Evolutionary conservation across 2,888 invertebrate species (phyloP).

Genomic region (Spodoptera littoralis): DNA sequence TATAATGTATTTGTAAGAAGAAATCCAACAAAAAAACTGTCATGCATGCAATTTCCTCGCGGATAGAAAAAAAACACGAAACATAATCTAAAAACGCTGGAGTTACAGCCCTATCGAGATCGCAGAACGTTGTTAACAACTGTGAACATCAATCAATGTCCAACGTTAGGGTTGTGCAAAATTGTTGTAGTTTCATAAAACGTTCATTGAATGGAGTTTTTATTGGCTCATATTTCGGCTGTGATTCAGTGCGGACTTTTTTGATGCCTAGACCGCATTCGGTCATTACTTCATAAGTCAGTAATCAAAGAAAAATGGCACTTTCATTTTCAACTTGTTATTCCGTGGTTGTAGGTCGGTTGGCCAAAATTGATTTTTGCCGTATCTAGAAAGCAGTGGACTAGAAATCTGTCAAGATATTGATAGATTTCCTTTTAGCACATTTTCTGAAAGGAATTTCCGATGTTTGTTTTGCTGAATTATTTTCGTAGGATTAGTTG

Average conservation of each 20-base stretch:
- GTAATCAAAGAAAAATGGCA: neutral
- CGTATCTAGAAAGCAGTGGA: conserved; percentile 14
- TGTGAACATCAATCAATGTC: conserved; percentile 74
- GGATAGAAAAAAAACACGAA: conserved; percentile 58
- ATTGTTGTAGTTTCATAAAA: conserved; percentile 66
- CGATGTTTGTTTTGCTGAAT: too few relatives aligned
- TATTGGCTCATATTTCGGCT: conserved; percentile 46
- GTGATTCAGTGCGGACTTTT: conserved; percentile 27
- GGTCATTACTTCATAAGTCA: neutral
- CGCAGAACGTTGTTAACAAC: conserved; percentile 71
- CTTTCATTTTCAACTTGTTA: conserved; percentile 9
- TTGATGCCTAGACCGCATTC: neutral
- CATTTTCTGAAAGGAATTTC: neutral
- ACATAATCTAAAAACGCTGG: conserved; percentile 63
- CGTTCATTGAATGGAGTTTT: conserved; percentile 53
- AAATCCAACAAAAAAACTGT: conserved; percentile 51
- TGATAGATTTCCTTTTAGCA: conserved; percentile 17
- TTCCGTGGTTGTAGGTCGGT: conserved; percentile 14
- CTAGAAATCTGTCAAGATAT: conserved; percentile 23
- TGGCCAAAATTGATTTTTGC: conserved; percentile 32
- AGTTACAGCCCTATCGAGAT: conserved; percentile 74
- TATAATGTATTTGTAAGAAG: conserved; percentile 40
- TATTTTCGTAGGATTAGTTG: too few relatives aligned
- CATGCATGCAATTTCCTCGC: conserved; percentile 59
- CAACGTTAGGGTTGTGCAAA: conserved; percentile 56